Evolutionary conservation across 2,888 invertebrate species (phyloP).

Genomic region (Penaeus monodon): DNA sequence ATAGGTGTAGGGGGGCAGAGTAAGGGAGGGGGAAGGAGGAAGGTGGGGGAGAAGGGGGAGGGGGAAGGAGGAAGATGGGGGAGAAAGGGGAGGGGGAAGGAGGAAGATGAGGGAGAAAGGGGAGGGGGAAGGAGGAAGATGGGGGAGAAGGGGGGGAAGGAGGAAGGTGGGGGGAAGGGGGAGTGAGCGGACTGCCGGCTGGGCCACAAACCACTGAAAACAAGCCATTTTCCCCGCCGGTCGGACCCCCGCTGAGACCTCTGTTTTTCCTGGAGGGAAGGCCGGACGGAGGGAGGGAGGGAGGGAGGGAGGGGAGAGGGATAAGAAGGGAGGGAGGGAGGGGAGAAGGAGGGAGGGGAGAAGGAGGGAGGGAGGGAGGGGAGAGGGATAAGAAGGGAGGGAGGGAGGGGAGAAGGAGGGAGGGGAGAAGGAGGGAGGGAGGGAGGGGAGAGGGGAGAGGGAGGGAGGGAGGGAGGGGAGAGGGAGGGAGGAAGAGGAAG

Average conservation of each 20-base stretch:
- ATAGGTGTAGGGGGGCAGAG: no score
- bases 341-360: not conserved
- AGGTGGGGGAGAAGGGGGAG: not conserved
- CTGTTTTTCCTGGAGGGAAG: conserved; percentile 40
- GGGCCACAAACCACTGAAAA: conserved; percentile 5
- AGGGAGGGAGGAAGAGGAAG: not conserved
- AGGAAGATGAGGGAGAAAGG: not conserved
- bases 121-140: no score
- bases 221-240: conserved; percentile 35
- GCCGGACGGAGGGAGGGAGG: not conserved
- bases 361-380: not conserved
- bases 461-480: not conserved
- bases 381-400: not conserved
- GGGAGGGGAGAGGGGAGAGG: not conserved
- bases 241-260: conserved; percentile 36
- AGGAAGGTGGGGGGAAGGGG: not conserved
- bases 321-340: not conserved
- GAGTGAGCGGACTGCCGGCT: not conserved
- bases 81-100: not conserved
- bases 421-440: not conserved
- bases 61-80: not conserved
- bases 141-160: no score
- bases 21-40: not conserved
- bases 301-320: not conserved
- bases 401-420: not conserved